A percentile compares a stretch with the other conserved stretches of the same genome.
These are phyloP conservation scores for Chaetodon auriga DNA, from an alignment of 2,113 vertebrate species.

Conservation along the genomic window DNA sequence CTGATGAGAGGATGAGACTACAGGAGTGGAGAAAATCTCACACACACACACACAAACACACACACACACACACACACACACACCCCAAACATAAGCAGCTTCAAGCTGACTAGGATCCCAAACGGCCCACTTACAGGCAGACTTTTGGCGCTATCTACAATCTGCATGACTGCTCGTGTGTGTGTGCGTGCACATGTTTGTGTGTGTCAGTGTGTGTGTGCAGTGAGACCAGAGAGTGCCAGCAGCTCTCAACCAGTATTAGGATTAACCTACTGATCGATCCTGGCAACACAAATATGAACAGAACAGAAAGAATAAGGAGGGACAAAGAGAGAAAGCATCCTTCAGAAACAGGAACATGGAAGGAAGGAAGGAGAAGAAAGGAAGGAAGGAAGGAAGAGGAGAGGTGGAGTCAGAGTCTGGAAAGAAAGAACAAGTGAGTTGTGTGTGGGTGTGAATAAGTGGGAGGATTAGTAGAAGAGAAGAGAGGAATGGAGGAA, in stretches of 20 bases:
- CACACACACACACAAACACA: too few relatives aligned
- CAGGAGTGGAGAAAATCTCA: slow-evolving; percentile 2
- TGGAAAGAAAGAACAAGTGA: slow-evolving; percentile 4
- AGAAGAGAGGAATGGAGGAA: slow-evolving; percentile 24
- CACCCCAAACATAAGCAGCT: slow-evolving; percentile 29
- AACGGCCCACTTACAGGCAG: slow-evolving; percentile 62
- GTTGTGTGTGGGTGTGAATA: slow-evolving; percentile 37
- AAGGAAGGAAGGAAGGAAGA: not conserved
- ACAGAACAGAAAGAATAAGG: not conserved
- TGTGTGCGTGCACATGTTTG: not conserved
- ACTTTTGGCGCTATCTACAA: slow-evolving; percentile 51
- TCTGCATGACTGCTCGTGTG: slow-evolving; percentile 51
- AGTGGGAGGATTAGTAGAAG: slow-evolving; percentile 57
- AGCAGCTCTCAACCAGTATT: slow-evolving; percentile 65
- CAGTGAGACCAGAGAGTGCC: slow-evolving; percentile 28
- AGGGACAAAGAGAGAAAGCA: not conserved
- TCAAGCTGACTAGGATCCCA: slow-evolving; percentile 57
- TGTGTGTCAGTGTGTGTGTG: slow-evolving; percentile 5
- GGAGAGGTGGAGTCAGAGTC: not conserved
- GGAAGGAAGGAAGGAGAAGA: not conserved
- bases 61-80: too few relatives aligned
- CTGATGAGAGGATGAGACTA: not conserved
- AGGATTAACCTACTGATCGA: slow-evolving; percentile 71
- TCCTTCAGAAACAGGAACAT: slow-evolving; percentile 1
- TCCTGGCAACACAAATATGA: slow-evolving; percentile 61